These are phyloP conservation scores for Actias luna DNA, from an alignment of 2,888 invertebrate genomes.

Conservation along the genomic window DNA sequence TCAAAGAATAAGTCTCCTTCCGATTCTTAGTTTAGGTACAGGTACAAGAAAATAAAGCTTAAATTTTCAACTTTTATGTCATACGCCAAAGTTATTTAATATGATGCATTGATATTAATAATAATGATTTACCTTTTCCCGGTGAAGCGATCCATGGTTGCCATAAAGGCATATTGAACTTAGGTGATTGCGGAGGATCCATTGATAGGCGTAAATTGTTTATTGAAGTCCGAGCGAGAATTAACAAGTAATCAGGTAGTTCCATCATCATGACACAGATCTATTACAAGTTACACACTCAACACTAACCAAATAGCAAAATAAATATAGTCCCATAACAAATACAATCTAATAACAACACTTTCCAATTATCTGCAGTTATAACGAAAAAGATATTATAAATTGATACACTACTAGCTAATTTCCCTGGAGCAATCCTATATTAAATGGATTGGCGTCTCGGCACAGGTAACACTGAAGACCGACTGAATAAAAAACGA, in stretches of 20 bases:
- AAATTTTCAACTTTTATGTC: background rate
- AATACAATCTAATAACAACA: background rate
- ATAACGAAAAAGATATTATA: background rate
- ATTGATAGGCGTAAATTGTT: conserved; percentile 62
- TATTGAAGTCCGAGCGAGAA: conserved; percentile 68
- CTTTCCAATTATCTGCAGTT: background rate
- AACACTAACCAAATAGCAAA: conserved; percentile 22
- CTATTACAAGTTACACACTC: conserved; percentile 33
- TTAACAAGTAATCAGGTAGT: conserved; percentile 69
- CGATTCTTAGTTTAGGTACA: background rate
- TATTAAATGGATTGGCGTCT: conserved; percentile 69
- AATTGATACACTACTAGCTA: conserved; percentile 9
- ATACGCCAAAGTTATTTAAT: background rate
- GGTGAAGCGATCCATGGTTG: conserved; percentile 74
- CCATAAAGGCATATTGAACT: conserved; percentile 76
- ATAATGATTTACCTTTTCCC: conserved; percentile 59
- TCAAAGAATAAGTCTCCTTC: background rate
- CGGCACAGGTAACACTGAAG: conserved; percentile 80
- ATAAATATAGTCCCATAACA: background rate
- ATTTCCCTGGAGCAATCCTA: conserved; percentile 41
- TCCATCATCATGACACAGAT: conserved; percentile 71
- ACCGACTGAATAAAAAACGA: conserved; percentile 82
- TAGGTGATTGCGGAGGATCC: conserved; percentile 78
- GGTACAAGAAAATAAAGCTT: background rate
- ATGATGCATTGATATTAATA: background rate